A percentile compares a stretch with the other conserved stretches of the same genome.
phyloP scores from a whole-genome alignment of 2,888 invertebrate species.

The Acanthopleura granulata region DNA sequence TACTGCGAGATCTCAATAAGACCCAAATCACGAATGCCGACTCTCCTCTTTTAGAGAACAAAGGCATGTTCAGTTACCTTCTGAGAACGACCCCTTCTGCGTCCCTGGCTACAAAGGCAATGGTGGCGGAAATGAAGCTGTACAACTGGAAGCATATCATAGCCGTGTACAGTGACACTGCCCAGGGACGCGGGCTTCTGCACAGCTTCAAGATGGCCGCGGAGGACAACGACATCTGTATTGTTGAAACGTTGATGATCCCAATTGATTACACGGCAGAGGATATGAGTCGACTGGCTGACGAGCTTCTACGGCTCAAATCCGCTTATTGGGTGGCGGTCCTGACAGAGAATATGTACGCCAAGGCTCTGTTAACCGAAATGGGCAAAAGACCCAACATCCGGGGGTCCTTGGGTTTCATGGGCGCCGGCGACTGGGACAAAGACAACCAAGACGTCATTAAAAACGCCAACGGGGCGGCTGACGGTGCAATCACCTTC shows the following conservation, averaged over 20 bases:
- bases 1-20: slow-evolving; percentile 73
- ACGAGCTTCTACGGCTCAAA: slow-evolving; percentile 26
- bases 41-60: slow-evolving; percentile 39
- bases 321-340: slow-evolving; percentile 38
- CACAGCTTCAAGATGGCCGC: slow-evolving; percentile 31
- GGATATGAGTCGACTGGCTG: slow-evolving; percentile 24
- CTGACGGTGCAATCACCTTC: slow-evolving; percentile 29
- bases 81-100: slow-evolving; percentile 53
- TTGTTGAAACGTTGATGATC: slow-evolving; percentile 33
- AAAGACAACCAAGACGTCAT: slow-evolving; percentile 6
- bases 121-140: slow-evolving; percentile 50
- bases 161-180: slow-evolving; percentile 50
- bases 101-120: slow-evolving; percentile 43
- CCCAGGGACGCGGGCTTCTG: slow-evolving; percentile 21
- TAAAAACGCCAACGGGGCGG: slow-evolving; percentile 6
- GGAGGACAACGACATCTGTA: slow-evolving; percentile 35
- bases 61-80: slow-evolving; percentile 41
- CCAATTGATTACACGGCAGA: background rate
- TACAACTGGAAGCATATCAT: slow-evolving; percentile 62
- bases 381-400: slow-evolving; percentile 3
- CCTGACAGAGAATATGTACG: slow-evolving; percentile 20
- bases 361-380: background rate
- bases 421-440: background rate
- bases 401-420: slow-evolving; percentile 2
- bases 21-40: slow-evolving; percentile 70